Evolutionary conservation across 2,113 vertebrate genomes (phyloP), one percentile per base, ranked within the genome.

Genomic region (Neolamprologus fasciatus): DNA sequence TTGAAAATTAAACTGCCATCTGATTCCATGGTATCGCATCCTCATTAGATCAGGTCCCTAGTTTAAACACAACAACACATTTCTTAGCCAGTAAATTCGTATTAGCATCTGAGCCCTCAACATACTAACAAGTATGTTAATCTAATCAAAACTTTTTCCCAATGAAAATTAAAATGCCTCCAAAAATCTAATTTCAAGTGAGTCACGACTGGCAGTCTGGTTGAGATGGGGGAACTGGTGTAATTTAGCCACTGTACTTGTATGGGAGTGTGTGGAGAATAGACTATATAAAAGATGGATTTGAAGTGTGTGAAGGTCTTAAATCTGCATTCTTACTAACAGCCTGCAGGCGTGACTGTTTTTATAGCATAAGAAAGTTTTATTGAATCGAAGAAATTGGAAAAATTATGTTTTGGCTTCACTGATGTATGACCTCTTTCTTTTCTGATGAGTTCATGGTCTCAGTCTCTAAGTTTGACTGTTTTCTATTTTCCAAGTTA

Each of bases 1-100:
- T 68, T 81, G 66, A 83, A 89, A 87, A 19, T 88, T 78, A 53
- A 84, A 86, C 82, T 31, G n/a, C 66, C 33, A 26, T 88, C 37
- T 11, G 2, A 33, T 76, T 83, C 51, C 85, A 66, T 45, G 31
- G 3, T 80, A 17, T 26, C 9, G 33, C 71, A 45, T 82, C 50
- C 47, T 73, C 78, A 58, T 68, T 23, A 31, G 73, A 76, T 76
- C 55, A 63, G 51, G 89, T 55, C 14, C 23, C 40, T 28, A 71
- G 88, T 91, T 90, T 82, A 55, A 54, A 85, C 4, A 12, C n/a
- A 21, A 16, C 55, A 33, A 84, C 31, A 80, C 23, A 73, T 66
- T 8, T 58, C 40, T 83, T 17, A 58, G 26, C 9, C 16, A 73
- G 53, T 81, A 45, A 21, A 84, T 88, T 19, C 66, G 9, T 21